Conservation (phyloP, 2,888 invertebrate genomes). For the Chymomyza amoena region DNA sequence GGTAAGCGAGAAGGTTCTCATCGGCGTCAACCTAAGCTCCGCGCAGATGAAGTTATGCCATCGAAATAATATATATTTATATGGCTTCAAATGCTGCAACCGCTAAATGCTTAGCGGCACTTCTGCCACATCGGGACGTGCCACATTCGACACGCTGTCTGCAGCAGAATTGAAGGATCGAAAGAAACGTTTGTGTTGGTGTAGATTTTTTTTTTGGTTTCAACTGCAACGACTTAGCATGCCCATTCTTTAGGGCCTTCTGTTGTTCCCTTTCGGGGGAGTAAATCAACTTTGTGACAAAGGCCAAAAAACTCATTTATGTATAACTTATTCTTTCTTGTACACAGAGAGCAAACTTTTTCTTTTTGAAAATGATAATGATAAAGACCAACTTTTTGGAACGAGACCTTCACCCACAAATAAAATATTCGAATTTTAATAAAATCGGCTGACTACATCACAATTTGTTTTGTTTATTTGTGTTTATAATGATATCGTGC, state of each 20-base stretch:
- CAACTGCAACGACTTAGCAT: neutral
- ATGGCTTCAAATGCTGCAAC: slow-evolving; percentile 68
- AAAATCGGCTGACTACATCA: too few relatives aligned
- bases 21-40: slow-evolving; percentile 5
- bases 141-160: slow-evolving; percentile 69
- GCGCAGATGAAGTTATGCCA: slow-evolving; percentile 57
- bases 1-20: neutral
- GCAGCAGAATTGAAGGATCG: slow-evolving; percentile 62
- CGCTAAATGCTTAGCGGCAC: neutral
- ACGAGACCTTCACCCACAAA: too few relatives aligned
- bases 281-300: neutral
- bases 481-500: too few relatives aligned
- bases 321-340: too few relatives aligned
- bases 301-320: neutral
- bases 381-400: too few relatives aligned
- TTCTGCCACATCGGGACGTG: neutral
- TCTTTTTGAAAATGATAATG: too few relatives aligned
- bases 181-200: slow-evolving; percentile 42
- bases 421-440: too few relatives aligned
- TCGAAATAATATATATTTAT: slow-evolving; percentile 74
- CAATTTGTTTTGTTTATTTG: too few relatives aligned
- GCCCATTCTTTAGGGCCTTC: neutral
- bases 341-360: too few relatives aligned
- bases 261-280: neutral
- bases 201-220: neutral